Percentiles rank a stretch among this genome's conserved stretches.
Conservation (phyloP, 1,140 invertebrate genomes). For the Drosophila baimaii region DNA sequence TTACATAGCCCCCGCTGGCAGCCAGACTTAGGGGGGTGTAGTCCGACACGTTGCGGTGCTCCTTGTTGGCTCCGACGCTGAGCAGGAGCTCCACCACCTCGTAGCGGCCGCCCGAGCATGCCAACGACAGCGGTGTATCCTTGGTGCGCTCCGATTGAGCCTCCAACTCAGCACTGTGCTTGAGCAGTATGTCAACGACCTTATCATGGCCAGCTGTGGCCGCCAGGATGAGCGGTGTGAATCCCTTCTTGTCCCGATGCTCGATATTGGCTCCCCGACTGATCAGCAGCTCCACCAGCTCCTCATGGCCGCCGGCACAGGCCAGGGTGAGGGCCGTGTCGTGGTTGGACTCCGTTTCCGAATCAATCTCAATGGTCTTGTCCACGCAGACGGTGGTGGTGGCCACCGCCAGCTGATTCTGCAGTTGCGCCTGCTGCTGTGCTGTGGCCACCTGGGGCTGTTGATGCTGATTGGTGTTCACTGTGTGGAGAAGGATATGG, state of each 20-base stretch:
- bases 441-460: conserved; percentile 71
- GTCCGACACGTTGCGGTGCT: conserved; percentile 99
- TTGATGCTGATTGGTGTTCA: conserved; percentile 74
- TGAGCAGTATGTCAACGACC: conserved; percentile 96
- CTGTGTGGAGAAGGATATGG: background rate
- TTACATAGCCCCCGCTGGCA: conserved; percentile 98
- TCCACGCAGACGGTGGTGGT: conserved; percentile 84
- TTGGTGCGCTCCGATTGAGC: conserved; percentile 99
- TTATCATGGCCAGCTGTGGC: conserved; percentile 98
- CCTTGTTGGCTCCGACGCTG: conserved; percentile 96
- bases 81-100: conserved; percentile 98
- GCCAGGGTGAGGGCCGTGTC: conserved; percentile 98
- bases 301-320: conserved; percentile 98
- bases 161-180: conserved; percentile 97
- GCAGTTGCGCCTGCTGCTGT: conserved; percentile 75
- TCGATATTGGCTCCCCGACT: conserved; percentile 97
- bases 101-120: conserved; percentile 98
- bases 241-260: conserved; percentile 99
- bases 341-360: conserved; percentile 98
- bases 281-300: conserved; percentile 96
- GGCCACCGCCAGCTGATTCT: conserved; percentile 84
- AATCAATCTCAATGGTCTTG: conserved; percentile 95
- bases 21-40: conserved; percentile 99
- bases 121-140: conserved; percentile 98
- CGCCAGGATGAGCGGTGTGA: conserved; percentile 98